A percentile compares a stretch with the other conserved stretches of the same genome.
Evolutionary conservation across 2,113 vertebrate species (phyloP).

Genomic region (Syngnathus scovelli): DNA sequence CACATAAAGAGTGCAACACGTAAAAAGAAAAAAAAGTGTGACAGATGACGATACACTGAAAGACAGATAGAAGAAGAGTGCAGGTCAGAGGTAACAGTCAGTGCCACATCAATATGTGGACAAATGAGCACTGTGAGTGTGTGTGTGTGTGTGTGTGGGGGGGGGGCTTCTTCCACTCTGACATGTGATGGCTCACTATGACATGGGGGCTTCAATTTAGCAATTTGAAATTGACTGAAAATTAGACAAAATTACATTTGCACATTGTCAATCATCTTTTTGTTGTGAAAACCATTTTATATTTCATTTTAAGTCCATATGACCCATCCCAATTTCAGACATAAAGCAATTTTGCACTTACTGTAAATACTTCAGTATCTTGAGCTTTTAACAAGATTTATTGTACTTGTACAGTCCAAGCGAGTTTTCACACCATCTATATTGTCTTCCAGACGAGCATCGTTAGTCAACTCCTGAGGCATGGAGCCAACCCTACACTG

Average conservation of each 20-base stretch:
- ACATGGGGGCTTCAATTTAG: too few relatives aligned
- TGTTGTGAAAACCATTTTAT: too few relatives aligned
- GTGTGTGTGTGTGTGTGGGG: too few relatives aligned
- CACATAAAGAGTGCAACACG: background rate
- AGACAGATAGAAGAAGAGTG: background rate
- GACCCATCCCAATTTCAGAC: too few relatives aligned
- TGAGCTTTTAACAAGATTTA: background rate
- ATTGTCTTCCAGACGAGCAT: constrained; percentile 72
- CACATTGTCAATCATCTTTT: too few relatives aligned
- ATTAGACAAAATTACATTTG: too few relatives aligned
- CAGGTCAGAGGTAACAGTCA: constrained; percentile 16
- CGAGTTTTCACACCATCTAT: constrained; percentile 17
- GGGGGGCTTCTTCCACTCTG: constrained; percentile 10
- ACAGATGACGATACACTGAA: too few relatives aligned
- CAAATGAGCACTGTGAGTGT: constrained; percentile 22
- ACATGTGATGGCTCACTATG: constrained; percentile 22
- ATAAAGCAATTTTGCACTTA: too few relatives aligned
- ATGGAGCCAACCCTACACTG: constrained; percentile 81
- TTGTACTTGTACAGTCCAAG: constrained; percentile 11
- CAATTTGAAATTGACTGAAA: too few relatives aligned
- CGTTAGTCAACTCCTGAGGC: constrained; percentile 82
- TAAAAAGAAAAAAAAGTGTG: too few relatives aligned
- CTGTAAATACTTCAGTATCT: background rate
- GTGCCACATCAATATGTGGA: constrained; percentile 6
- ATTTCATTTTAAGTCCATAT: too few relatives aligned